phyloP scores from a whole-genome alignment of 2,888 invertebrate genomes.

The Megastigmus dorsalis region DNA sequence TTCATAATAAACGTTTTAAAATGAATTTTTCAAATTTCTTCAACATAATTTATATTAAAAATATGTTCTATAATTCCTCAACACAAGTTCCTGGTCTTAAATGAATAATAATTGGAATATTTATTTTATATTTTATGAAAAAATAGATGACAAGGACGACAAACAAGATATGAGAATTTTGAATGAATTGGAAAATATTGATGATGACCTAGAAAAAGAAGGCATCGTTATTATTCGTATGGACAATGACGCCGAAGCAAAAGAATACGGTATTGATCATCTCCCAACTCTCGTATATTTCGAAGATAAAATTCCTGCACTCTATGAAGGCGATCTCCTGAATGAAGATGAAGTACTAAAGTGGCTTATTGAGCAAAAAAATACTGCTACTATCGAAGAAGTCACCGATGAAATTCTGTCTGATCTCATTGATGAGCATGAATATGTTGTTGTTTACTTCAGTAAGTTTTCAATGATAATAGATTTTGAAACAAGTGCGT shows the following conservation, averaged over 20 bases:
- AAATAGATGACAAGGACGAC: conserved; percentile 90
- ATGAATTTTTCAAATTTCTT: not conserved
- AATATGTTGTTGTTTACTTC: conserved; percentile 96
- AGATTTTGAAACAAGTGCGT: no score
- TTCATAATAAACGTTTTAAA: not conserved
- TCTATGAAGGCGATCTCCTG: conserved; percentile 93
- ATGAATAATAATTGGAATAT: no score
- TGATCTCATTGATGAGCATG: conserved; percentile 90
- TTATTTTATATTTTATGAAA: not conserved
- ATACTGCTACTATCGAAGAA: conserved; percentile 93
- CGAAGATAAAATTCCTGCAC: conserved; percentile 91
- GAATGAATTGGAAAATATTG: conserved; percentile 93
- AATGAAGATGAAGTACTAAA: conserved; percentile 94
- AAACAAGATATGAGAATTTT: conserved; percentile 91
- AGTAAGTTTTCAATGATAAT: conserved; percentile 78
- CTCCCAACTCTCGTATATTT: conserved; percentile 91
- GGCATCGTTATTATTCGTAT: conserved; percentile 93
- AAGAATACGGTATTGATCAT: conserved; percentile 92
- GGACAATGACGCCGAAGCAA: conserved; percentile 92
- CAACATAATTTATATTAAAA: not conserved
- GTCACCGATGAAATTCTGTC: conserved; percentile 93
- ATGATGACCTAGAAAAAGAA: conserved; percentile 92
- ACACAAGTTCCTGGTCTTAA: no score
- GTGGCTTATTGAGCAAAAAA: conserved; percentile 91
- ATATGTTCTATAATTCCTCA: not conserved